These are phyloP conservation scores for Neodiprion lecontei DNA, from an alignment of 1,140 invertebrate species.

Conservation along the genomic window DNA sequence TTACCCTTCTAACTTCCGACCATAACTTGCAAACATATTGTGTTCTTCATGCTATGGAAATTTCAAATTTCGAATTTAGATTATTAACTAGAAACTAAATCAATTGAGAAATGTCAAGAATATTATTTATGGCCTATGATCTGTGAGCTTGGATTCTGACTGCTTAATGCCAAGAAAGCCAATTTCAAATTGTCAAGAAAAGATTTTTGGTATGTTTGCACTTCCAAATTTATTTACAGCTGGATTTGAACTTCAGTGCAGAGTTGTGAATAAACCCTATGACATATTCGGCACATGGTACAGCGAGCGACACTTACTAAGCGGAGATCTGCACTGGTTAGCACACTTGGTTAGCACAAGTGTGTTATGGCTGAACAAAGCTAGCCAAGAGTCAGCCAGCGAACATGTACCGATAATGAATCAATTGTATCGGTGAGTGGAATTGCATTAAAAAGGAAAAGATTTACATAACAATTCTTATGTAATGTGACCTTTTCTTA, in stretches of 20 bases:
- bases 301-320: conserved; percentile 81
- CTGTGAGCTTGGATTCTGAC: conserved; percentile 28
- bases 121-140: conserved; percentile 27
- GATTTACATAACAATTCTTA: neutral
- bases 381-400: conserved; percentile 79
- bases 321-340: conserved; percentile 82
- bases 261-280: conserved; percentile 86
- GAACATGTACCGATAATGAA: conserved; percentile 84
- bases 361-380: conserved; percentile 85
- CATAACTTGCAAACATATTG: no score
- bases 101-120: neutral
- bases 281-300: conserved; percentile 93
- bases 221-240: conserved; percentile 54
- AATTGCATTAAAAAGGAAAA: neutral
- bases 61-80: no score
- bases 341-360: conserved; percentile 81
- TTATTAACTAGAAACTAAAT: no score
- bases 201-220: neutral
- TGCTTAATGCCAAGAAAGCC: conserved; percentile 27
- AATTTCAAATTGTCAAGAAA: neutral
- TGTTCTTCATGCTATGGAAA: no score
- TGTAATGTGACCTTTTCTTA: conserved; percentile 8
- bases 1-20: no score
- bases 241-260: conserved; percentile 78
- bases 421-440: conserved; percentile 68